Evolutionary conservation across 2,113 vertebrate genomes (phyloP).

Genomic region (Epinephelus fuscoguttatus): DNA sequence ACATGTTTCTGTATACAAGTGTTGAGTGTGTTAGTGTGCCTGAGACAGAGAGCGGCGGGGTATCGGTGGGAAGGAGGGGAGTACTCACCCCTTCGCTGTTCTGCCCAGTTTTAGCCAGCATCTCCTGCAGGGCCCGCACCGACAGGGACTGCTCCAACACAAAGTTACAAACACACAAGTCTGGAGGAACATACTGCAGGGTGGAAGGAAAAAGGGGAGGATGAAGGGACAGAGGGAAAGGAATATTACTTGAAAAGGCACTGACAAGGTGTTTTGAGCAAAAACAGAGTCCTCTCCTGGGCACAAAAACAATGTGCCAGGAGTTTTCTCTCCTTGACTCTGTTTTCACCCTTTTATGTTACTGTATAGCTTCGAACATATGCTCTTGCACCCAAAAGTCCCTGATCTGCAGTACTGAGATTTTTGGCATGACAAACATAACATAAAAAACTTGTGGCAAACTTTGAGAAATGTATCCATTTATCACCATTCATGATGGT

Average conservation of each 20-base stretch:
- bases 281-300: constrained; percentile 1
- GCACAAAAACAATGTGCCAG: constrained; percentile 1
- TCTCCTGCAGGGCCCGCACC: constrained; percentile 97
- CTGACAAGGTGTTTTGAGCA: constrained; percentile 9
- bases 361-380: neutral
- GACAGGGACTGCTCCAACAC: constrained; percentile 97
- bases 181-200: constrained; percentile 94
- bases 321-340: constrained; percentile 5
- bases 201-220: neutral
- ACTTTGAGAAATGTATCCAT: too few relatives aligned
- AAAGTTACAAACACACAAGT: constrained; percentile 96
- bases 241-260: constrained; percentile 26
- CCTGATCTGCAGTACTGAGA: neutral
- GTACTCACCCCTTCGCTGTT: constrained; percentile 92
- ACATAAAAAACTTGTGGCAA: neutral
- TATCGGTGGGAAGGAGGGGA: neutral
- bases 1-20: constrained; percentile 10
- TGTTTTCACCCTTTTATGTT: constrained; percentile 13
- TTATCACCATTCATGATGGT: neutral
- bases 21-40: constrained; percentile 12
- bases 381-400: neutral
- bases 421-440: neutral
- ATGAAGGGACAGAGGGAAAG: neutral
- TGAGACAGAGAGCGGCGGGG: neutral
- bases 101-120: constrained; percentile 92